Conservation (phyloP, 2,113 vertebrate species). For the Heptranchias perlo region DNA sequence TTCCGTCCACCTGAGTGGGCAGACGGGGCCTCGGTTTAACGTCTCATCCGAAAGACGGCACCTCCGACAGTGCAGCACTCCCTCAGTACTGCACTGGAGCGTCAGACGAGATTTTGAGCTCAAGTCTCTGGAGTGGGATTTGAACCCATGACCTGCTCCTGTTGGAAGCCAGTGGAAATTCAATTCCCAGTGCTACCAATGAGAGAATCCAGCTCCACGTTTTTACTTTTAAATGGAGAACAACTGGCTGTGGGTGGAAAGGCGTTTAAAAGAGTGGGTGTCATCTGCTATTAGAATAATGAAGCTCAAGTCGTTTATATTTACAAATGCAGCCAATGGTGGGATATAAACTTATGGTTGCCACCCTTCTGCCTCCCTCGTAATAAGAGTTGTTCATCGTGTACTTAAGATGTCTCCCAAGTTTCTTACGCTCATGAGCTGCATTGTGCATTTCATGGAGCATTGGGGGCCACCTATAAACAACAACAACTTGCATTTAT, state of each 20-base stretch:
- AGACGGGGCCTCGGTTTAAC: neutral
- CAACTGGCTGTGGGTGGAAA: neutral
- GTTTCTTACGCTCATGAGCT: neutral
- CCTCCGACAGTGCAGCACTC: neutral
- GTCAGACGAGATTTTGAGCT: neutral
- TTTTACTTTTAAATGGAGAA: neutral
- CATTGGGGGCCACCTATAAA: neutral
- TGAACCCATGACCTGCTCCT: neutral
- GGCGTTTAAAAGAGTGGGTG: neutral
- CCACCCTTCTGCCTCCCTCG: neutral
- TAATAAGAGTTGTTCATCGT: neutral
- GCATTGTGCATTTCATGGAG: neutral
- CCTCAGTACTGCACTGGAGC: neutral
- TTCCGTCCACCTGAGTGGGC: neutral
- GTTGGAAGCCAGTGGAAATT: neutral
- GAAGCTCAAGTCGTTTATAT: constrained; percentile 5
- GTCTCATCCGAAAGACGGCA: neutral
- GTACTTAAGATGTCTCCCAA: neutral
- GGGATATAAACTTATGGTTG: neutral
- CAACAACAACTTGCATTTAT: neutral
- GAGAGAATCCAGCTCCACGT: neutral
- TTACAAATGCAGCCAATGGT: neutral
- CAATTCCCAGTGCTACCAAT: neutral
- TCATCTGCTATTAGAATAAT: neutral
- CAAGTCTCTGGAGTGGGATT: neutral